Evolutionary conservation across 2,797 vertebrate species (phyloP), one percentile per base, ranked within the genome.

Genomic region (Phrynocephalus forsythii): DNA sequence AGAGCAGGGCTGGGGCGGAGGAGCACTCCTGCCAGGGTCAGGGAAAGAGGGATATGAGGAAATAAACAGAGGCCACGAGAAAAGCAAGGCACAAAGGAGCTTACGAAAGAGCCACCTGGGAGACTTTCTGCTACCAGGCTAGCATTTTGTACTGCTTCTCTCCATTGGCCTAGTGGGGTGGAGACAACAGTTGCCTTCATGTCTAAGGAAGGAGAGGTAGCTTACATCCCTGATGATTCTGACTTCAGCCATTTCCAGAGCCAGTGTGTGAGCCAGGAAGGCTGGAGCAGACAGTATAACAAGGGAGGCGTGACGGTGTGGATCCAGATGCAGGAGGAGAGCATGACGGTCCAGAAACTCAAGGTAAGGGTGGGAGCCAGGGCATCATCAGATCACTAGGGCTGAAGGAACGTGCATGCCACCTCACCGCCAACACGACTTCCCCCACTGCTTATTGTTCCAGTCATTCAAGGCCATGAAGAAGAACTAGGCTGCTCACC

Each of bases 191-290:
- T 76, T 88, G 83, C 88, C 92, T 86, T 76, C 81, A 90, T 90
- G 88, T 93, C 93, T 33, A 91, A 92, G 82, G 89, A 72, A 79
- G 87, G 90, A 63, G 92, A 94, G 9, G 91, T 92, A 85, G 97
- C 98, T 77, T 98, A 98, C 91, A 97, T 98, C 94, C 98, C 97
- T 6, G 98, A 98, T 81, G 97, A 98, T 94, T 94, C 97, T 20
- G 97, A 98, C 93, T 98, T 98, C 96, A 96, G 95, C 72, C 97
- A 97, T 20, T 99, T 99, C 94, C 97, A 96, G 89, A 97, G 97
- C 1, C 96, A 98, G 94, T 97, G 97, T 6, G 97, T 97, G 93
- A 97, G 90, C 90, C 84, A 91, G 1, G 98, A 97, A 0, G 98
- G 98, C 71, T 98, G 98, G 98, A 95, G 93, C 30, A 96, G 96